phyloP scores from a whole-genome alignment of 2,797 vertebrate species.

The Falco naumanni region DNA sequence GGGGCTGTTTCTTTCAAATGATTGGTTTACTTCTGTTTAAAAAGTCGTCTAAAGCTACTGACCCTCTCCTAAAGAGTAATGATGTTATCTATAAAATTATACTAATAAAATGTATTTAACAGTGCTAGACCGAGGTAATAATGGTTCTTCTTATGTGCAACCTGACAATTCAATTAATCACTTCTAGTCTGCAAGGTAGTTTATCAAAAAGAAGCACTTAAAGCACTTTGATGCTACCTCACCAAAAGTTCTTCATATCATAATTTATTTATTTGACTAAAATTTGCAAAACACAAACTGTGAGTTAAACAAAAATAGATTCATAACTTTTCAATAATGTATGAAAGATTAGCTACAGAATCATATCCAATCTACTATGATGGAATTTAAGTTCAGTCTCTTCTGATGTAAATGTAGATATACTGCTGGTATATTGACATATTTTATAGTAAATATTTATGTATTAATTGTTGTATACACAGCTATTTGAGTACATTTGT shows the following conservation, averaged over 20 bases:
- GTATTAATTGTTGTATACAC: not conserved
- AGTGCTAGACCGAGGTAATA: not conserved
- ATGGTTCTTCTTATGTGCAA: conserved; percentile 19
- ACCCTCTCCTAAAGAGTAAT: conserved; percentile 17
- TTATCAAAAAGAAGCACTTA: conserved; percentile 44
- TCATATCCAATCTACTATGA: not conserved
- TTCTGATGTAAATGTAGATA: not conserved
- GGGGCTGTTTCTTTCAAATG: conserved; percentile 27
- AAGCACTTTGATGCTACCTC: conserved; percentile 28
- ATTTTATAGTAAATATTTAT: not conserved
- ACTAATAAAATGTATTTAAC: not conserved
- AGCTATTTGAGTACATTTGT: not conserved
- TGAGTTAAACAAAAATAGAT: not conserved
- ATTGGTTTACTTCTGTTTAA: conserved; percentile 39
- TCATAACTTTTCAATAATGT: conserved; percentile 7
- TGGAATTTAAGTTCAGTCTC: not conserved
- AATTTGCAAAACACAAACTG: not conserved
- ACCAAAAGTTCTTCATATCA: conserved; percentile 12
- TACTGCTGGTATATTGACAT: not conserved
- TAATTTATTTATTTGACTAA: conserved; percentile 42
- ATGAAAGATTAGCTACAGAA: not conserved
- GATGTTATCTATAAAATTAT: conserved; percentile 16
- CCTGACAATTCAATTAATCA: conserved; percentile 57
- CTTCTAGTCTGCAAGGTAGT: conserved; percentile 32
- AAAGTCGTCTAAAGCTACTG: conserved; percentile 18